Evolutionary conservation across 2,888 invertebrate genomes (phyloP).

Genomic region (Nomada ferruginata): DNA sequence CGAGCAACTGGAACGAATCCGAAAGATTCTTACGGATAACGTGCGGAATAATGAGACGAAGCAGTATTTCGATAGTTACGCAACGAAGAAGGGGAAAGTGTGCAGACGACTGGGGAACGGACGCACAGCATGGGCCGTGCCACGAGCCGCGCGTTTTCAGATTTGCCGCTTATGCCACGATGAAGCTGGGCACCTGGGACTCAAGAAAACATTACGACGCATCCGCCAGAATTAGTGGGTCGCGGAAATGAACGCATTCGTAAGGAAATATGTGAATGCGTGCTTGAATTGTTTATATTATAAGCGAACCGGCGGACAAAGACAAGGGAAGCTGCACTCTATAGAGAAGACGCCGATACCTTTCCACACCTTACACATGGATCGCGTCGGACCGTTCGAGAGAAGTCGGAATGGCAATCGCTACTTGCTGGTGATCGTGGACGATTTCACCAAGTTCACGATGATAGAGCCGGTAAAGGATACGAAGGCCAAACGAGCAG

Average conservation of each 20-base stretch:
- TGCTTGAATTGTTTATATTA: slow-evolving; percentile 11
- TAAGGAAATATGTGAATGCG: not conserved
- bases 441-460: too few relatives aligned
- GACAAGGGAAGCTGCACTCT: not conserved
- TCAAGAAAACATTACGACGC: not conserved
- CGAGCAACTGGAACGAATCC: slow-evolving; percentile 34
- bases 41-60: slow-evolving; percentile 11
- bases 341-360: slow-evolving; percentile 6
- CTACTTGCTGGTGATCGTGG: too few relatives aligned
- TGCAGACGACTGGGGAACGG: not conserved
- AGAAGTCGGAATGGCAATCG: too few relatives aligned
- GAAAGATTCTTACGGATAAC: slow-evolving; percentile 29
- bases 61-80: slow-evolving; percentile 34
- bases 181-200: not conserved
- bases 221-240: not conserved
- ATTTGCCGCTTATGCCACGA: not conserved
- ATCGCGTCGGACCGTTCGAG: too few relatives aligned
- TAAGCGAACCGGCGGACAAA: not conserved
- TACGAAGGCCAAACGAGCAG: too few relatives aligned
- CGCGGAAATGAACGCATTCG: not conserved
- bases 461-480: too few relatives aligned
- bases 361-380: slow-evolving; percentile 16
- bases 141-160: not conserved
- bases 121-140: not conserved
- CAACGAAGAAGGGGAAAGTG: not conserved